Conservation (phyloP, 2,113 vertebrate species). For the Syrmaticus mikado region DNA sequence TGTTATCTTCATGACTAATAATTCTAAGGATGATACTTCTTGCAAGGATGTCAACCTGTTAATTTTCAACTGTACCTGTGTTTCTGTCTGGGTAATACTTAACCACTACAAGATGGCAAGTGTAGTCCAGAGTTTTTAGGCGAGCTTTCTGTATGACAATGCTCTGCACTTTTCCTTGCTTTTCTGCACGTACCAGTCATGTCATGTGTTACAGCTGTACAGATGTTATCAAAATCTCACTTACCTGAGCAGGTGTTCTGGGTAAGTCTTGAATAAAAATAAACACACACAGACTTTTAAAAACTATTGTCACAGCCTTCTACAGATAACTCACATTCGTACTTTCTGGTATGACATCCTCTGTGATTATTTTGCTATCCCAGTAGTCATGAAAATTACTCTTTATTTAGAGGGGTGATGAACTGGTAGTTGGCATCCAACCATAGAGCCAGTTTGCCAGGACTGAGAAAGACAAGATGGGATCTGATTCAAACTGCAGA, state of each 20-base stretch:
- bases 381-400: not conserved
- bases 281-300: not conserved
- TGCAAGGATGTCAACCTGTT: not conserved
- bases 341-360: not conserved
- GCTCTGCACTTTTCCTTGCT: not conserved
- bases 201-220: not conserved
- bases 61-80: not conserved
- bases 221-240: not conserved
- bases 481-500: not conserved
- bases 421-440: constrained; percentile 4
- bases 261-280: not conserved
- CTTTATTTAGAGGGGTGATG: not conserved
- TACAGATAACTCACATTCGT: not conserved
- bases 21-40: not conserved
- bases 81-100: not conserved
- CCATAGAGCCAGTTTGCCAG: not conserved
- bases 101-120: not conserved
- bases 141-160: not conserved
- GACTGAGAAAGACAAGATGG: not conserved
- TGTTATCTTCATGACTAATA: not conserved
- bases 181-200: not conserved
- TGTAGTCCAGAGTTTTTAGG: not conserved
- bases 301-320: not conserved
- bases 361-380: not conserved
- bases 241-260: not conserved